These are phyloP conservation scores for Cheilosia soror DNA, from an alignment of 2,888 invertebrate species.

Conservation along the genomic window DNA sequence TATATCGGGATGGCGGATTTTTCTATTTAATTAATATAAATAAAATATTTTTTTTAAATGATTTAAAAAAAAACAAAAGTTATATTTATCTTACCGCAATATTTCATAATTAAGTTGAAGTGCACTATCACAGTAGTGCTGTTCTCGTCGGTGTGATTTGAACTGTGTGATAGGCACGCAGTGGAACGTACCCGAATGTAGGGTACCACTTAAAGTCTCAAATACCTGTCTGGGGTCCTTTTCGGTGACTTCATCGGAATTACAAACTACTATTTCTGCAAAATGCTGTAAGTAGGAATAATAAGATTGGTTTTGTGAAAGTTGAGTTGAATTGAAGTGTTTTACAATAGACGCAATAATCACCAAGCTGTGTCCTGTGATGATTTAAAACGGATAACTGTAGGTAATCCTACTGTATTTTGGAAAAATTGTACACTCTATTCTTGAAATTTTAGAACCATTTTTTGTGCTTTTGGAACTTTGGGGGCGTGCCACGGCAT, in stretches of 20 bases:
- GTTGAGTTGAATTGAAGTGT: no score
- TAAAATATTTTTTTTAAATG: background rate
- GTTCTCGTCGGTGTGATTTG: conserved; percentile 41
- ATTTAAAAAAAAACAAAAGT: background rate
- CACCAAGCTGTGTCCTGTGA: no score
- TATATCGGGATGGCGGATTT: conserved; percentile 69
- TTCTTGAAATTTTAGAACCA: no score
- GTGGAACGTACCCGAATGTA: conserved; percentile 57
- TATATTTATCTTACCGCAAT: conserved; percentile 34
- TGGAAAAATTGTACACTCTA: no score
- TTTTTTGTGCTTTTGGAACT: no score
- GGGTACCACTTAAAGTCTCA: conserved; percentile 48
- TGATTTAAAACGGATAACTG: no score
- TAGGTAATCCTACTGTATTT: no score
- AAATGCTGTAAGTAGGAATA: conserved; percentile 40
- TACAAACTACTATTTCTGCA: conserved; percentile 64
- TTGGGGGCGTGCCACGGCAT: no score
- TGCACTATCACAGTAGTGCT: conserved; percentile 15
- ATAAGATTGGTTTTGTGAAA: background rate
- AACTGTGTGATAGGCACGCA: conserved; percentile 60
- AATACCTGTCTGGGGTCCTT: conserved; percentile 38
- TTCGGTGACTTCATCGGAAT: conserved; percentile 52
- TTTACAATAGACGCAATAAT: no score
- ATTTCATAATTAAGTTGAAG: conserved; percentile 68
- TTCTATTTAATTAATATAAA: conserved; percentile 18